These are phyloP conservation scores for Hydrocynus forskahlii DNA, from an alignment of 2,797 vertebrate species.

Conservation along the genomic window DNA sequence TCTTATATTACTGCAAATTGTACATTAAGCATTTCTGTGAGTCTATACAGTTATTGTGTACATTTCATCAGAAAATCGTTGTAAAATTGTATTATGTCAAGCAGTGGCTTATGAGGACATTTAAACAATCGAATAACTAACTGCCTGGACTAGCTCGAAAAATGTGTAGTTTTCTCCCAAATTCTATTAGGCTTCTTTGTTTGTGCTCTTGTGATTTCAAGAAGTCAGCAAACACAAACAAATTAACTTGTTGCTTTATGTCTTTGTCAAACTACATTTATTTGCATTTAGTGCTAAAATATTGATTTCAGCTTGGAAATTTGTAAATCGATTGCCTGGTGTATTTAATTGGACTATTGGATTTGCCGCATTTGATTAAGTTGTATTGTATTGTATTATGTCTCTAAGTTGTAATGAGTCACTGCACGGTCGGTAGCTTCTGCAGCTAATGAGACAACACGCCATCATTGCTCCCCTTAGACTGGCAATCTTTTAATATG, in stretches of 20 bases:
- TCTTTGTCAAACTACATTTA: constrained; percentile 39
- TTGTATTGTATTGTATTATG: constrained; percentile 47
- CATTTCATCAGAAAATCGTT: constrained; percentile 32
- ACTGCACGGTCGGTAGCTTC: constrained; percentile 41
- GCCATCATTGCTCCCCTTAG: constrained; percentile 44
- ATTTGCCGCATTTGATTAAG: constrained; percentile 50
- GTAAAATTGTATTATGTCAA: constrained; percentile 30
- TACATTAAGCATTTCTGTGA: constrained; percentile 32
- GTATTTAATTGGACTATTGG: constrained; percentile 53
- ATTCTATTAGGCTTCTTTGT: constrained; percentile 43
- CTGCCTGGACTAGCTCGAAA: not conserved
- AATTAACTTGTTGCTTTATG: constrained; percentile 30
- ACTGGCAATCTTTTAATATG: constrained; percentile 44
- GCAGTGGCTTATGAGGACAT: constrained; percentile 24
- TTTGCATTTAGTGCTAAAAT: constrained; percentile 47
- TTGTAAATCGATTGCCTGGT: constrained; percentile 42
- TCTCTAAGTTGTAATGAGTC: constrained; percentile 52
- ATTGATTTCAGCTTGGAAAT: constrained; percentile 52
- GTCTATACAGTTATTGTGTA: constrained; percentile 6
- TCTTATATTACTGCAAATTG: constrained; percentile 7
- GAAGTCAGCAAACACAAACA: constrained; percentile 23
- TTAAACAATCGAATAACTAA: constrained; percentile 28
- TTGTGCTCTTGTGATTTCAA: constrained; percentile 19
- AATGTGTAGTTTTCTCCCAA: not conserved
- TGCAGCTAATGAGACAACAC: constrained; percentile 50